Evolutionary conservation across 2,888 invertebrate genomes (phyloP).

Genomic region (Aphidius colemani): DNA sequence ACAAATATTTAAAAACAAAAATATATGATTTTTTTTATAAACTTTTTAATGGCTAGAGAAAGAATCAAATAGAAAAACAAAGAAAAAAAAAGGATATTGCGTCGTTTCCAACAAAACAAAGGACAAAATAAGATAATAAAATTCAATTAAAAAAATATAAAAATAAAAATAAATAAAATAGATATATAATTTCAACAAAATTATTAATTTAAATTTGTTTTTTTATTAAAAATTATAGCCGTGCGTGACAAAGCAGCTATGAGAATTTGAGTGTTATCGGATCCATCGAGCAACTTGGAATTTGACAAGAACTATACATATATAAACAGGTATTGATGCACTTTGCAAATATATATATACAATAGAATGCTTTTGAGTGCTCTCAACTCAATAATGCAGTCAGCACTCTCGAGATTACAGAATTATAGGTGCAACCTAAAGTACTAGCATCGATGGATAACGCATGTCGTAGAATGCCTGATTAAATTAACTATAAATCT

Average conservation of each 20-base stretch:
- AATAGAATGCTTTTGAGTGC: conserved; percentile 23
- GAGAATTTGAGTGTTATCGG: no score
- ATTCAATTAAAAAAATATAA: neutral
- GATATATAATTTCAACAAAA: neutral
- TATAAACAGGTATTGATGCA: neutral
- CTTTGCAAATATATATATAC: conserved; percentile 13
- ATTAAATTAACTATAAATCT: conserved; percentile 14
- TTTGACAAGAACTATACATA: neutral
- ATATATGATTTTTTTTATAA: no score
- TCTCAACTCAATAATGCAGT: conserved; percentile 45
- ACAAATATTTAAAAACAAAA: no score
- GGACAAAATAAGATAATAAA: neutral
- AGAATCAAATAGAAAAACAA: no score
- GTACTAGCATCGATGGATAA: conserved; percentile 21
- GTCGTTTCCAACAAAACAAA: neutral
- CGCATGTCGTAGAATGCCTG: conserved; percentile 6
- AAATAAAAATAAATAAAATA: neutral
- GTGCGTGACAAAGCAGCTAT: conserved; percentile 12
- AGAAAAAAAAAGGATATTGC: no score
- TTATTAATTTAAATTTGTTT: neutral
- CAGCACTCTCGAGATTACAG: conserved; percentile 46
- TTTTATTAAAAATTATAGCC: neutral
- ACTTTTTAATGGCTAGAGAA: no score
- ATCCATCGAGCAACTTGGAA: no score
- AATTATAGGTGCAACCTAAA: conserved; percentile 33